Conservation (phyloP, 2,888 invertebrate species). For the Cremastobaeus sp. region DNA sequence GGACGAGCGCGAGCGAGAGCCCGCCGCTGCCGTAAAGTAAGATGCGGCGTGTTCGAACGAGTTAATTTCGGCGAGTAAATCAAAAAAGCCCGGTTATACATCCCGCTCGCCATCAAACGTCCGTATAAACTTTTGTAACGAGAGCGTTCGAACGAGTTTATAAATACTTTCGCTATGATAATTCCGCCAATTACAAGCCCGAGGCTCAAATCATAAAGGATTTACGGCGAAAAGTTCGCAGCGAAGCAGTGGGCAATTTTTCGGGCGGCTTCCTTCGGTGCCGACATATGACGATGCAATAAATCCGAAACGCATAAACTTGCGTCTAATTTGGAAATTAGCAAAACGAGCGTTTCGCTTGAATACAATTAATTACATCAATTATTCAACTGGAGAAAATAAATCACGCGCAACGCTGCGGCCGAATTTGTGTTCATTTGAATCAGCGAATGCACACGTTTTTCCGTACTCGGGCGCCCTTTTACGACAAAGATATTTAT, state of each 20-base stretch:
- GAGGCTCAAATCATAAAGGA: constrained; percentile 12
- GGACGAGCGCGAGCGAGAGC: too few species aligned
- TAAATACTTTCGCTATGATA: too few species aligned
- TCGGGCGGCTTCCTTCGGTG: constrained; percentile 6
- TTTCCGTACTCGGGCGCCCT: constrained; percentile 34
- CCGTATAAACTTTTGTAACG: too few species aligned
- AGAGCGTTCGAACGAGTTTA: neutral
- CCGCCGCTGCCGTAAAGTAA: too few species aligned
- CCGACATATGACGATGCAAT: constrained; percentile 23
- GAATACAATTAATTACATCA: constrained; percentile 22
- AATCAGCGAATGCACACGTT: constrained; percentile 31
- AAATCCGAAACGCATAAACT: constrained; percentile 7
- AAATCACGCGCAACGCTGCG: constrained; percentile 1
- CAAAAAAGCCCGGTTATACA: too few species aligned
- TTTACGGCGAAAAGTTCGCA: constrained; percentile 17
- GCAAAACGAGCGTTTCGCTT: neutral
- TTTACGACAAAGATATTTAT: constrained; percentile 47
- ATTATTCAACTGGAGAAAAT: constrained; percentile 16
- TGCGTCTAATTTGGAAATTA: neutral
- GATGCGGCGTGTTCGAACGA: too few species aligned
- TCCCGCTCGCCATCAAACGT: too few species aligned
- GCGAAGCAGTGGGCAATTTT: constrained; percentile 6
- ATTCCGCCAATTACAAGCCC: neutral
- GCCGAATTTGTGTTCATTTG: constrained; percentile 19
- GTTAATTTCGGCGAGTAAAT: too few species aligned